Percentiles rank a stretch among this genome's conserved stretches.
These are phyloP conservation scores for Entomyzon cyanotis DNA, from an alignment of 2,113 vertebrate species.

Conservation along the genomic window DNA sequence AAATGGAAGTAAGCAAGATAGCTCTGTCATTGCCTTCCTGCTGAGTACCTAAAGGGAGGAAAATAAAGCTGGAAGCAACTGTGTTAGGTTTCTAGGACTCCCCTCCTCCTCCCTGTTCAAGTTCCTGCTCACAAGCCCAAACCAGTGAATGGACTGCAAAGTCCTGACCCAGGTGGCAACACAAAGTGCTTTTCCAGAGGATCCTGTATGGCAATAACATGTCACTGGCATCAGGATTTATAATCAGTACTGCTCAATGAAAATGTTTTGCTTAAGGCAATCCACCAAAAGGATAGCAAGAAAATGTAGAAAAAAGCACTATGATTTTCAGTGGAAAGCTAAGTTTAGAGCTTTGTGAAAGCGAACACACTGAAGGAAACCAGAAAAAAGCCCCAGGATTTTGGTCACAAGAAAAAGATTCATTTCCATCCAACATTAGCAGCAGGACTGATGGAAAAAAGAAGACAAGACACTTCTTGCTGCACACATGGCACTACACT, in stretches of 20 bases:
- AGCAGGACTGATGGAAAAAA: constrained; percentile 35
- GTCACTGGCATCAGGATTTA: neutral
- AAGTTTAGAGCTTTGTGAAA: constrained; percentile 26
- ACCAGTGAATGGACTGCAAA: neutral
- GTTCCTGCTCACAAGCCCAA: neutral
- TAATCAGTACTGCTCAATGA: neutral
- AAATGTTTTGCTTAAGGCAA: neutral
- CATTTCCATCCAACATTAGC: constrained; percentile 3
- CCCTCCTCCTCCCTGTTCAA: neutral
- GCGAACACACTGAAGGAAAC: neutral
- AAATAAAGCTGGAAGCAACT: neutral
- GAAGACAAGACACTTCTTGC: neutral
- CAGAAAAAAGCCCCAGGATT: neutral
- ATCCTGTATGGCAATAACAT: neutral
- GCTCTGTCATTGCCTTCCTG: neutral
- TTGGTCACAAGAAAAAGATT: constrained; percentile 10
- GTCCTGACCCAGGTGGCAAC: neutral
- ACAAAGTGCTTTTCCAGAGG: neutral
- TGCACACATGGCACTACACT: constrained; percentile 25
- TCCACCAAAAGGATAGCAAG: neutral
- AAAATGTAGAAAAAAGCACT: neutral
- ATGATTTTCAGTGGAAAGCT: neutral
- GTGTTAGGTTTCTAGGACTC: neutral
- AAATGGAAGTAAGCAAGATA: neutral
- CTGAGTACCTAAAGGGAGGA: neutral